Base-by-base conservation (phyloP, 1,140 invertebrate species). In the Mycetomoellerius zeteki region DNA sequence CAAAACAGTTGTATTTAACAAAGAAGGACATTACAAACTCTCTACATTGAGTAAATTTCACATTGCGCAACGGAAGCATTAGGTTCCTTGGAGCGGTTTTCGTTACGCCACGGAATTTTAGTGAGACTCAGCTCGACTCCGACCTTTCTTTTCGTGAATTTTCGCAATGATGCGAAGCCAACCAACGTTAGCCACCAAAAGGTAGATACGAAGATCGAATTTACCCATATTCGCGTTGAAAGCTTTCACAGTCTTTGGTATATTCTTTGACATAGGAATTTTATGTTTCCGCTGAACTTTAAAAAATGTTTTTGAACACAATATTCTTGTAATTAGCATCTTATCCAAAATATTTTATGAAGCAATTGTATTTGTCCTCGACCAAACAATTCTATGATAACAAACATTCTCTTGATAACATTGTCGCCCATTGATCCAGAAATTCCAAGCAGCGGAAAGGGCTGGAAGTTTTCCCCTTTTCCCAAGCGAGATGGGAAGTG, bases 51-150 rank as follows among this genome's bases (percentile, higher is more conserved):
- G 27, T 60, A 21, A 73, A 73, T 82, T 58, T 82, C 5, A 30
- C 37, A 47, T 69, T 47, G 24, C 33, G 67, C 52, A 21, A 54
- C n/a, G 80, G 19, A 50, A 16, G 43, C 43, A 60, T 84, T 62
- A 75, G n/a, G 33, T 75, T 82, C 33, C 21, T 30, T 8, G n/a
- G 16, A 73, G 4, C 2, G 69, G 54, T 47, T 60, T 73, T 81
- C 78, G 30, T 71, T 84, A 30, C 80, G 27, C 21, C 24, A 24
- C 37, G 43, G 73, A 84, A 75, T 75, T 73, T 84, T n/a, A 27
- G 14, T 54, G 27, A 50, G 64, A 81, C 54, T 75, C 54, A 60
- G 54, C 80, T 73, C 54, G 33, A 43, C 21, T 72, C 4, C 6
- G 27, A 16, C 58, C 67, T 73, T 73, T 10, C 27, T 16, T 84